Conservation (phyloP, 2,888 invertebrate genomes). For the Lasioglossum leucozonium region DNA sequence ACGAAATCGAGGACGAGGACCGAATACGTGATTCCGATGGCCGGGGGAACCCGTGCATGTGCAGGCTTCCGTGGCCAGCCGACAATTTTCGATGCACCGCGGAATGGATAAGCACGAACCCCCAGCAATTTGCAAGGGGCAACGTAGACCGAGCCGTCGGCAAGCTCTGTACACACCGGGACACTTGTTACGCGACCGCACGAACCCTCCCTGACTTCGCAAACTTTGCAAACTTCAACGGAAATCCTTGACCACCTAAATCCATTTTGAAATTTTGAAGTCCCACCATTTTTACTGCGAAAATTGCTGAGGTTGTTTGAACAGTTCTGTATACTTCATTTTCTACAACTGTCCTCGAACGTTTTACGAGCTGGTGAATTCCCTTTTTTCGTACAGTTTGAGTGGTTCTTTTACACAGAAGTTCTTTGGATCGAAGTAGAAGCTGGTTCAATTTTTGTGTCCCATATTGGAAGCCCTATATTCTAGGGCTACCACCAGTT, state of each 20-base stretch:
- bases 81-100: constrained; percentile 17
- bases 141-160: neutral
- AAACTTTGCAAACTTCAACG: neutral
- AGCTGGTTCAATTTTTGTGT: too few species aligned
- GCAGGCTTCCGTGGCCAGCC: constrained; percentile 6
- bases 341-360: neutral
- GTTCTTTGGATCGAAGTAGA: too few species aligned
- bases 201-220: neutral
- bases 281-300: neutral
- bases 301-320: neutral
- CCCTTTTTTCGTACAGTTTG: too few species aligned
- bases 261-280: neutral
- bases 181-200: neutral
- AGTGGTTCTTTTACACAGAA: too few species aligned
- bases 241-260: neutral
- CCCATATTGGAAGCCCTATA: too few species aligned
- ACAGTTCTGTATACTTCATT: neutral
- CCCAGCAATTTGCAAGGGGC: constrained; percentile 28
- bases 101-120: neutral
- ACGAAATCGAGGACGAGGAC: constrained; percentile 5
- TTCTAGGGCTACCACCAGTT: too few species aligned
- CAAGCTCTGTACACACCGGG: neutral
- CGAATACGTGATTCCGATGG: constrained; percentile 20
- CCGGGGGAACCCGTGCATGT: neutral
- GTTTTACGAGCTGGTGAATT: too few species aligned